phyloP scores from a whole-genome alignment of 2,113 vertebrate species.

The Notothenia rossii region DNA sequence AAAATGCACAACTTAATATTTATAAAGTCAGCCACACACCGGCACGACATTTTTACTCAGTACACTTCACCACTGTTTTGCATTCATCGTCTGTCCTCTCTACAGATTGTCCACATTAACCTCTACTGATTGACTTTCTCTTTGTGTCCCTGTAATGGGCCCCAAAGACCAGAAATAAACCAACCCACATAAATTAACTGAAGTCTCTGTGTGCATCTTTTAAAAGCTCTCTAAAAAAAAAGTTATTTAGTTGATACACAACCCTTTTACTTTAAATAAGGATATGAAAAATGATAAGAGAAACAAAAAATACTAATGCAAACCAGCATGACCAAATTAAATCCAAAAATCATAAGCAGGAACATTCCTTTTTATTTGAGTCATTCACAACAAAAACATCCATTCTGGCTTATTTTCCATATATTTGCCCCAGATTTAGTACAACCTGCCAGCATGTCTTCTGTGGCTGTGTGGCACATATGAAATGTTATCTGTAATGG shows the following conservation, averaged over 20 bases:
- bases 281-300: neutral
- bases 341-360: neutral
- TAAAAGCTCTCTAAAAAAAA: slow-evolving; percentile 11
- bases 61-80: slow-evolving; percentile 39
- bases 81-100: slow-evolving; percentile 28
- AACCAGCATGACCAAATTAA: neutral
- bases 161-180: slow-evolving; percentile 22
- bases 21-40: neutral
- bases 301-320: slow-evolving; percentile 1
- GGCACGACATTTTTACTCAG: slow-evolving; percentile 12
- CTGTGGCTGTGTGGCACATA: slow-evolving; percentile 41
- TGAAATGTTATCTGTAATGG: slow-evolving; percentile 74
- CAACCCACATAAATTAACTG: slow-evolving; percentile 15
- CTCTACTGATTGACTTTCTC: slow-evolving; percentile 44
- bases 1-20: neutral
- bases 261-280: slow-evolving; percentile 4
- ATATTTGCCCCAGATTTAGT: slow-evolving; percentile 4
- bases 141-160: slow-evolving; percentile 33
- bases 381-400: neutral
- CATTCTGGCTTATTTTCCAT: neutral
- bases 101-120: slow-evolving; percentile 44
- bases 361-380: neutral
- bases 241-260: neutral
- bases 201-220: slow-evolving; percentile 68
- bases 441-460: slow-evolving; percentile 11